Evolutionary conservation across 2,797 vertebrate species (phyloP).

Genomic region (Diplodus sargus): DNA sequence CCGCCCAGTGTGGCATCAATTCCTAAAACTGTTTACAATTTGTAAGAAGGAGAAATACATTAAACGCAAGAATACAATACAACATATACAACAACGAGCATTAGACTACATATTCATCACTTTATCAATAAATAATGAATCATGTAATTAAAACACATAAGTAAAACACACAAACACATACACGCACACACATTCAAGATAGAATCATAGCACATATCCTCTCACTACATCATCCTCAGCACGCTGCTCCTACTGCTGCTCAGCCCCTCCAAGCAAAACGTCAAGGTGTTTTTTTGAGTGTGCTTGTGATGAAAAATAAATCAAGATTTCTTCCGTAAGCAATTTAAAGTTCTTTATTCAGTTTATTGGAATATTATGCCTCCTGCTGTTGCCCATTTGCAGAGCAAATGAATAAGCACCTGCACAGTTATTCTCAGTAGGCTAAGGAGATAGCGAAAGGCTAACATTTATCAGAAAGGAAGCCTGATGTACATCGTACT

Average conservation of each 20-base stretch:
- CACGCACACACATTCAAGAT: not conserved
- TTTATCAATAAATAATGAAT: not conserved
- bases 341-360: constrained; percentile 14
- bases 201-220: not conserved
- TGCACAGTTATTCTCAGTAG: constrained; percentile 5
- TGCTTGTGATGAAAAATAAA: not conserved
- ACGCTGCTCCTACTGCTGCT: not conserved
- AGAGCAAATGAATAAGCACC: constrained; percentile 33
- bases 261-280: not conserved
- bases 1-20: constrained; percentile 38
- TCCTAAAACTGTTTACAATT: constrained; percentile 51
- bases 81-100: not conserved
- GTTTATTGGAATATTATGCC: not conserved
- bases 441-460: constrained; percentile 18
- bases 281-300: not conserved
- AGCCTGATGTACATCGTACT: constrained; percentile 5
- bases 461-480: constrained; percentile 31
- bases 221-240: not conserved
- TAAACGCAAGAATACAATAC: not conserved
- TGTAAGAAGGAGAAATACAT: constrained; percentile 47
- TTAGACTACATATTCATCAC: not conserved
- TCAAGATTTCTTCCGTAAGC: not conserved
- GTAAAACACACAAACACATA: no score
- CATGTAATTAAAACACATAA: no score
- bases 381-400: not conserved